Conservation (phyloP, 2,888 invertebrate genomes). For the Byasa hedistus region DNA sequence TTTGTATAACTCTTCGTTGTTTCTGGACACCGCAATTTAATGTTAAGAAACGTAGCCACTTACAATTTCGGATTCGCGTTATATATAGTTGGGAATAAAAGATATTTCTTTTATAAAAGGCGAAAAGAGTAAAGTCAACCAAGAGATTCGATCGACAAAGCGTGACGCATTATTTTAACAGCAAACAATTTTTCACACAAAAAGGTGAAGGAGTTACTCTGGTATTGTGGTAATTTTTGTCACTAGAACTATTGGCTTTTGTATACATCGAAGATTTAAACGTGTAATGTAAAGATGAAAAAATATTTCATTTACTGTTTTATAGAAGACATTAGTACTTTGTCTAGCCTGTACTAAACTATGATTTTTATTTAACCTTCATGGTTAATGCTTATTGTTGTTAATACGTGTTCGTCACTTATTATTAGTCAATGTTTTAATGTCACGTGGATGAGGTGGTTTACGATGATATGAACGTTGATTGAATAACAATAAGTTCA, state of each 20-base stretch:
- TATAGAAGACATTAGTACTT: too few relatives aligned
- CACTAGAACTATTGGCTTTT: conserved; percentile 20
- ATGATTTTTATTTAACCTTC: not conserved
- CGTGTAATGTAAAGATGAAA: not conserved
- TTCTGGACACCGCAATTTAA: conserved; percentile 7
- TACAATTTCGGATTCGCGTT: not conserved
- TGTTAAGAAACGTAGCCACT: conserved; percentile 1
- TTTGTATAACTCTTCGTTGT: conserved; percentile 35
- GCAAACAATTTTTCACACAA: conserved; percentile 39
- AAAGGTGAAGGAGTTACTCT: conserved; percentile 31
- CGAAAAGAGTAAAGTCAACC: conserved; percentile 39
- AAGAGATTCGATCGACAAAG: conserved; percentile 44
- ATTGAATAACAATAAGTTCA: conserved; percentile 2
- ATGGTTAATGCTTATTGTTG: not conserved
- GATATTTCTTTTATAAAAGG: conserved; percentile 40
- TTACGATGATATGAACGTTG: not conserved
- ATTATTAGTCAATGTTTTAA: not conserved
- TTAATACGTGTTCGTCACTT: not conserved
- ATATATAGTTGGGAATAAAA: conserved; percentile 7
- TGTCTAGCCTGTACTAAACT: too few relatives aligned
- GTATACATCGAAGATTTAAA: not conserved
- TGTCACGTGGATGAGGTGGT: too few relatives aligned
- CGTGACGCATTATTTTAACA: conserved; percentile 49
- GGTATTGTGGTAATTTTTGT: conserved; percentile 26
- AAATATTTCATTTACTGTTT: too few relatives aligned